Evolutionary conservation across 1,140 invertebrate genomes (phyloP).

Genomic region (Pogonomyrmex californicus): DNA sequence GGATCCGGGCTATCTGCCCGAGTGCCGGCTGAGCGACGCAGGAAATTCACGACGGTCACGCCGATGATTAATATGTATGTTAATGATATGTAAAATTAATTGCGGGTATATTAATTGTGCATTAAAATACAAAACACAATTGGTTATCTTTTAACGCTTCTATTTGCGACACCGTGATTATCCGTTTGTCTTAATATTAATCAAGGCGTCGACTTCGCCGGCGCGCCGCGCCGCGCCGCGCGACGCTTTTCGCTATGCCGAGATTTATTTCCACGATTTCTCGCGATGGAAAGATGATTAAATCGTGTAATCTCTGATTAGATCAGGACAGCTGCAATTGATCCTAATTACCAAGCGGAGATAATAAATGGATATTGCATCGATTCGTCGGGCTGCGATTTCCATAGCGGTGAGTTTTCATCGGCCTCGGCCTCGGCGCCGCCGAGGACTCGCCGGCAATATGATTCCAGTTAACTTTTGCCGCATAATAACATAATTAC

Average conservation of each 20-base stretch:
- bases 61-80: slow-evolving; percentile 22
- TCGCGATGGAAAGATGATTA: slow-evolving; percentile 40
- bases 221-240: too few relatives aligned
- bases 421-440: slow-evolving; percentile 12
- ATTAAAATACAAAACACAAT: slow-evolving; percentile 36
- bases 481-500: slow-evolving; percentile 58
- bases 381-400: slow-evolving; percentile 35
- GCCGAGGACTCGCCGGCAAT: slow-evolving; percentile 22
- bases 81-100: slow-evolving; percentile 37
- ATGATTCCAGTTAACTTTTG: slow-evolving; percentile 43
- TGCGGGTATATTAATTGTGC: slow-evolving; percentile 28
- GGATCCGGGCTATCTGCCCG: too few relatives aligned
- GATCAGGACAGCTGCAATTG: slow-evolving; percentile 57
- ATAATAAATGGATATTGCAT: slow-evolving; percentile 60
- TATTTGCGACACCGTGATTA: slow-evolving; percentile 19
- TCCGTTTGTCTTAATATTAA: slow-evolving; percentile 17
- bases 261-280: slow-evolving; percentile 48
- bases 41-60: background rate
- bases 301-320: slow-evolving; percentile 56
- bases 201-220: background rate
- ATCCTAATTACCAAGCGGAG: slow-evolving; percentile 58
- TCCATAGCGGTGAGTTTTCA: slow-evolving; percentile 55
- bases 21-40: background rate
- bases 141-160: background rate
- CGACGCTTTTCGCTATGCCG: background rate